These are phyloP conservation scores for Entosphenus tridentatus DNA, from an alignment of 2,113 vertebrate species.

Conservation along the genomic window DNA sequence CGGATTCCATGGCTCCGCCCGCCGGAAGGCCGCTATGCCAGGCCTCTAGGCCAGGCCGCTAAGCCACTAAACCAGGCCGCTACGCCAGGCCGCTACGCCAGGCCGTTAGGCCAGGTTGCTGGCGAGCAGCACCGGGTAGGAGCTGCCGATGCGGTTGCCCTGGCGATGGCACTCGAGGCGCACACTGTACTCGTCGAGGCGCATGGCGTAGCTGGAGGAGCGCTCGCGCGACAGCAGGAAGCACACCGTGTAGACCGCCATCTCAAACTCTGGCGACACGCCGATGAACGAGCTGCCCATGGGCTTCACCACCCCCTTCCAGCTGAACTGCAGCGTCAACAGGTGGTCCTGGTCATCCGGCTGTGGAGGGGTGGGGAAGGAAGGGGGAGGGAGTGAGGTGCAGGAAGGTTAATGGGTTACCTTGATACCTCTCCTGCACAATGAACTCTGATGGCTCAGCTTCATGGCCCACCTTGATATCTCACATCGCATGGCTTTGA, in stretches of 20 bases:
- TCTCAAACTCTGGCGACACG: constrained; percentile 44
- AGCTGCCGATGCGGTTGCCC: constrained; percentile 35
- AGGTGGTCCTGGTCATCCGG: constrained; percentile 45
- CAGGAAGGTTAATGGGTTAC: too few species aligned
- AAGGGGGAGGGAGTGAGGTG: too few species aligned
- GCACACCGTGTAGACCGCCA: constrained; percentile 42
- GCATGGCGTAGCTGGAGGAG: constrained; percentile 23
- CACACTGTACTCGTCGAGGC: constrained; percentile 37
- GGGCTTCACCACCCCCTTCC: constrained; percentile 42
- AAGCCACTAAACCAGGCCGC: too few species aligned
- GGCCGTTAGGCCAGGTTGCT: constrained; percentile 15
- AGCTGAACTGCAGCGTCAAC: constrained; percentile 54
- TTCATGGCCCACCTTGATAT: too few species aligned
- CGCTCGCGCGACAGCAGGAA: constrained; percentile 37
- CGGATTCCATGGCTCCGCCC: too few species aligned
- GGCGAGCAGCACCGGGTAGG: constrained; percentile 39
- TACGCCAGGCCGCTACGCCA: too few species aligned
- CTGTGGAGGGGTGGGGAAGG: constrained; percentile 16
- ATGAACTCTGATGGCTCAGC: too few species aligned
- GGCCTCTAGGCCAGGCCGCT: too few species aligned
- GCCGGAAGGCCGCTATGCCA: too few species aligned
- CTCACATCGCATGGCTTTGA: too few species aligned
- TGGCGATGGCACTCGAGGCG: constrained; percentile 37
- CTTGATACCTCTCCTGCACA: too few species aligned
- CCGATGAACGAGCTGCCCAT: constrained; percentile 40